A percentile compares a stretch with the other conserved stretches of the same genome.
Evolutionary conservation across 35 echinoderm and acorn worm species (phyloP).

Genomic region (Strongylocentrotus purpuratus): DNA sequence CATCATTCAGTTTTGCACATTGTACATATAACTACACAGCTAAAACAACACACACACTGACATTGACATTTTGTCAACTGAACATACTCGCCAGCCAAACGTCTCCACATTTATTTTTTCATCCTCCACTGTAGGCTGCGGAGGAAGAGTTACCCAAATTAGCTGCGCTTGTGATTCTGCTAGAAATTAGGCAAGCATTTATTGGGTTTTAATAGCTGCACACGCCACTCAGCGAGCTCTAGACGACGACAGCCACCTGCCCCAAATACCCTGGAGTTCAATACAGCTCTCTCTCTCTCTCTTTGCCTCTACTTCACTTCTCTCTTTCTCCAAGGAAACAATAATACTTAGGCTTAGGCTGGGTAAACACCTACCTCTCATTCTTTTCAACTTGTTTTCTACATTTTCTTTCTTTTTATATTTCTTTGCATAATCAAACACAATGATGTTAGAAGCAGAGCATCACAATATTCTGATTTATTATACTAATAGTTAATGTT

Average conservation of each 20-base stretch:
- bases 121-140: neutral
- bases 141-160: neutral
- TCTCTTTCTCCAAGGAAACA: neutral
- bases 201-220: slow-evolving; percentile 32
- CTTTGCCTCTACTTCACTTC: neutral
- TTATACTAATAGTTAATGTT: no score
- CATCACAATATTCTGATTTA: no score
- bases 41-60: neutral
- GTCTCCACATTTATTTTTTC: neutral
- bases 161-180: slow-evolving; percentile 29
- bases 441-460: no score
- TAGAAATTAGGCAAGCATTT: slow-evolving; percentile 13
- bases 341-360: neutral
- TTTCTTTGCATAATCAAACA: neutral
- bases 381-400: neutral
- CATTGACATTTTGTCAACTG: slow-evolving; percentile 11
- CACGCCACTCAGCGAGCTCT: neutral
- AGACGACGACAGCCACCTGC: slow-evolving; percentile 25
- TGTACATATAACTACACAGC: neutral
- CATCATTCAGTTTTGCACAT: neutral
- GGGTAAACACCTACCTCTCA: slow-evolving; percentile 16
- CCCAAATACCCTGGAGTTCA: neutral
- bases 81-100: neutral
- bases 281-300: neutral
- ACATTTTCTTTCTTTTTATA: neutral